Evolutionary conservation across 1,140 invertebrate genomes (phyloP), one percentile per base, ranked within the genome.

Genomic region (Dolichoris vasculosae): DNA sequence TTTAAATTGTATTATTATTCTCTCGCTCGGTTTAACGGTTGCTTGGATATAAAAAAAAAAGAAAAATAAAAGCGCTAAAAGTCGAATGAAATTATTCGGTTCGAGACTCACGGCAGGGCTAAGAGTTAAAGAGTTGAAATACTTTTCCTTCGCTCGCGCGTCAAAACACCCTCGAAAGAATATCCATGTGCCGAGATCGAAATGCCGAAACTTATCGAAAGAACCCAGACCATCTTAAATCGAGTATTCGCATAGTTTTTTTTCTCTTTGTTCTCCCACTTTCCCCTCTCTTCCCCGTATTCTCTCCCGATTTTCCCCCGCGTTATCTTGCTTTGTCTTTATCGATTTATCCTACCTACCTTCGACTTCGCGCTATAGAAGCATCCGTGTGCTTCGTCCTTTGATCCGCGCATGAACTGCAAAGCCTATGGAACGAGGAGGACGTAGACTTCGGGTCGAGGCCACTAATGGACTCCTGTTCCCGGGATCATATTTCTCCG

Each of bases 381-480:
- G 23, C 48, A 63, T 48, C 20, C 35, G 4, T 11, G 1, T 59
- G 4, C 51, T n/a, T 79, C 76, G 38, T 63, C 59, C 40, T 64
- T 46, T 73, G 83, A 85, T 80, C 51, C 51, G 71, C 84, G 86
- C 87, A 86, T 88, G 88, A 89, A 89, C 87, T 77, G 86, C 67
- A 86, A 80, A 87, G 84, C 85, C 80, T 81, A 82, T 88, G 86
- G 40, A 48, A 35, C 30, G 11, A 32, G 30, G 20, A 15, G 2
- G 40, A 38, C 67, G 40, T 38, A 3, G 6, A 38, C 3, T 23
- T 0, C 69, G 63, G 73, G 40, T n/a, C 78, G 71, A 67, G 64
- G 59, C 77, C 78, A 83, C 83, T 89, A 89, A 89, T 89, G 89
- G 88, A 88, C 86, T 86, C 71, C 7, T 87, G 46, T 76, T 82